phyloP scores from a whole-genome alignment of 1,140 invertebrate species.

The Saxidomus purpurata region DNA sequence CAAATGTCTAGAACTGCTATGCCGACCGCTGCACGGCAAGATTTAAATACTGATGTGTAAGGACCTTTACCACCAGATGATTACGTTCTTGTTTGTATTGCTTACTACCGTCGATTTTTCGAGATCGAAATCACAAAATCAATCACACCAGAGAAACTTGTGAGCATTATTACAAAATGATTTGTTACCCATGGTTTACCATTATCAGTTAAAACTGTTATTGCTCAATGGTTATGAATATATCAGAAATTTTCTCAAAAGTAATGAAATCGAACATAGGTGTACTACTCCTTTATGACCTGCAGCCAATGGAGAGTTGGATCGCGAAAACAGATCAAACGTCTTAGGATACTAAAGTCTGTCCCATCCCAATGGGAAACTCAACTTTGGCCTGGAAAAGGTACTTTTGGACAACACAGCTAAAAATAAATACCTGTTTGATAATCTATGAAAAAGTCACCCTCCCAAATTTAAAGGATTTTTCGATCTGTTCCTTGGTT shows the following conservation, averaged over 20 bases:
- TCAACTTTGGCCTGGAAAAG: too few species aligned
- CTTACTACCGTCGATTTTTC: slow-evolving; percentile 64
- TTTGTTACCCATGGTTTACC: too few species aligned
- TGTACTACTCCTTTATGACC: slow-evolving; percentile 66
- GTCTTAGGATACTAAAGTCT: too few species aligned
- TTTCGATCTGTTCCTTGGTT: too few species aligned
- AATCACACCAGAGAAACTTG: slow-evolving; percentile 62
- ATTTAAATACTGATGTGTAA: slow-evolving; percentile 66
- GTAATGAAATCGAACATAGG: slow-evolving; percentile 53
- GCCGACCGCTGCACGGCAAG: slow-evolving; percentile 61
- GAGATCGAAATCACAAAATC: slow-evolving; percentile 61
- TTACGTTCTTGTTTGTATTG: slow-evolving; percentile 64
- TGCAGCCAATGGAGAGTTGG: slow-evolving; percentile 71
- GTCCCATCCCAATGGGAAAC: too few species aligned
- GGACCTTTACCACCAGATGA: slow-evolving; percentile 73
- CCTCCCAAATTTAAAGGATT: too few species aligned
- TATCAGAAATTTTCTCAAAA: too few species aligned
- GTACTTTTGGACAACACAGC: too few species aligned
- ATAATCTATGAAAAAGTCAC: too few species aligned
- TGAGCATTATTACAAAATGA: slow-evolving; percentile 12
- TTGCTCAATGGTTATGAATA: slow-evolving; percentile 60
- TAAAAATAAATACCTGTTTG: too few species aligned
- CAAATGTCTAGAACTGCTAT: slow-evolving; percentile 60
- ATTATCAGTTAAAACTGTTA: slow-evolving; percentile 22
- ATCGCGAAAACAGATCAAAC: slow-evolving; percentile 67